These are phyloP conservation scores for Xiphophorus couchianus DNA, from an alignment of 2,113 vertebrate species.

Conservation along the genomic window DNA sequence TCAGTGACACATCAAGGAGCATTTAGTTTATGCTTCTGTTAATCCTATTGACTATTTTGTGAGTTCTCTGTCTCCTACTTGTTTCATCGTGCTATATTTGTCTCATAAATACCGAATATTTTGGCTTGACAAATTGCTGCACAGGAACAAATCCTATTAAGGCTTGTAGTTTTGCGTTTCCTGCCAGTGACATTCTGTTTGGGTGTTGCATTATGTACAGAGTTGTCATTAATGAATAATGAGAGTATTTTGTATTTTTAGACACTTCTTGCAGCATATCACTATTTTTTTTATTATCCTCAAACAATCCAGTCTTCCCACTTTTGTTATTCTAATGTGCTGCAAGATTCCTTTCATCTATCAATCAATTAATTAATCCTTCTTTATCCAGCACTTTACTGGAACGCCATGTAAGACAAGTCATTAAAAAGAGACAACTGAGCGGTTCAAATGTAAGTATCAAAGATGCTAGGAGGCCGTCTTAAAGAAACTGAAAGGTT, in stretches of 20 bases:
- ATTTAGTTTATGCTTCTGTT: slow-evolving; percentile 76
- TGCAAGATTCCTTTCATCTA: slow-evolving; percentile 62
- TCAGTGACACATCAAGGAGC: slow-evolving; percentile 80
- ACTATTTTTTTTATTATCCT: slow-evolving; percentile 55
- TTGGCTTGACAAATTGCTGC: slow-evolving; percentile 77
- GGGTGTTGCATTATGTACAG: slow-evolving; percentile 68
- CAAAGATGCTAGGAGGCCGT: neutral
- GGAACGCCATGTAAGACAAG: neutral
- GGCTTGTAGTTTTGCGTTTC: slow-evolving; percentile 59
- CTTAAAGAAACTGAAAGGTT: slow-evolving; percentile 7
- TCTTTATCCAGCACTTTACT: slow-evolving; percentile 42
- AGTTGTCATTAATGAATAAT: slow-evolving; percentile 75
- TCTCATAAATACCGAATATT: slow-evolving; percentile 76
- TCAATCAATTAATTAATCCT: slow-evolving; percentile 70
- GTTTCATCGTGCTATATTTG: slow-evolving; percentile 77
- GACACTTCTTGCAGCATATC: slow-evolving; percentile 46
- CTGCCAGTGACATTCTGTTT: slow-evolving; percentile 73
- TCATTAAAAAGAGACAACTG: slow-evolving; percentile 33
- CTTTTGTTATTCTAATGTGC: slow-evolving; percentile 61
- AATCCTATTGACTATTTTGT: slow-evolving; percentile 81
- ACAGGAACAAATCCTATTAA: slow-evolving; percentile 75
- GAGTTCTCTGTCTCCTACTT: slow-evolving; percentile 69
- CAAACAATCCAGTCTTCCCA: slow-evolving; percentile 49
- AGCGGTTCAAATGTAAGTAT: neutral
- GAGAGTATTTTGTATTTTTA: slow-evolving; percentile 70